A percentile compares a stretch with the other conserved stretches of the same genome.
Evolutionary conservation across 2,888 invertebrate genomes (phyloP).

Genomic region (Nephrotoma flavescens): DNA sequence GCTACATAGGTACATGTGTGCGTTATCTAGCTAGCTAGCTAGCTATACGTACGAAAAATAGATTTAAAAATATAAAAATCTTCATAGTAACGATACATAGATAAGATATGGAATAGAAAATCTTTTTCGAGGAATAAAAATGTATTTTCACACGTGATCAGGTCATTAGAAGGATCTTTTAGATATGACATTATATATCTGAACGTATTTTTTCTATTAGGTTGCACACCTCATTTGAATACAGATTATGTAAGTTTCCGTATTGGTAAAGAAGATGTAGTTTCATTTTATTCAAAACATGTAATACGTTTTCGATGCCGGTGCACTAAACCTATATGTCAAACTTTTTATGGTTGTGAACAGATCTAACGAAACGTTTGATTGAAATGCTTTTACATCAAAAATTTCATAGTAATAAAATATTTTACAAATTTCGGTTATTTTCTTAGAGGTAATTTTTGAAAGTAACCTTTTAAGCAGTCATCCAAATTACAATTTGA

Average conservation of each 20-base stretch:
- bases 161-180: neutral
- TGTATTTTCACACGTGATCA: neutral
- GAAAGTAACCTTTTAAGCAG: too few relatives aligned
- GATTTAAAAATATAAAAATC: neutral
- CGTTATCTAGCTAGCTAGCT: neutral
- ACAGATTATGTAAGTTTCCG: neutral
- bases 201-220: neutral
- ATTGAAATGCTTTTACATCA: too few relatives aligned
- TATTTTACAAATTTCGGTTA: too few relatives aligned
- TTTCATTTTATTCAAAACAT: neutral
- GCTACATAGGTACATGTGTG: neutral
- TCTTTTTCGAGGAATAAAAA: neutral
- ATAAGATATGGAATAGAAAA: neutral
- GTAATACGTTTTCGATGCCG: neutral
- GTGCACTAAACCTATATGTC: too few relatives aligned
- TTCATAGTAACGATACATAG: neutral
- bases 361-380: too few relatives aligned
- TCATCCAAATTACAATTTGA: too few relatives aligned
- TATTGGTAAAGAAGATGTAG: neutral
- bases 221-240: neutral
- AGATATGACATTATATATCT: neutral
- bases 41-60: neutral
- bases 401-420: too few relatives aligned
- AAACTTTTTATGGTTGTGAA: too few relatives aligned
- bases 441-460: too few relatives aligned